A percentile compares a stretch with the other conserved stretches of the same genome.
Evolutionary conservation across 2,888 invertebrate genomes (phyloP).

Genomic region (Rhagonycha lutea): DNA sequence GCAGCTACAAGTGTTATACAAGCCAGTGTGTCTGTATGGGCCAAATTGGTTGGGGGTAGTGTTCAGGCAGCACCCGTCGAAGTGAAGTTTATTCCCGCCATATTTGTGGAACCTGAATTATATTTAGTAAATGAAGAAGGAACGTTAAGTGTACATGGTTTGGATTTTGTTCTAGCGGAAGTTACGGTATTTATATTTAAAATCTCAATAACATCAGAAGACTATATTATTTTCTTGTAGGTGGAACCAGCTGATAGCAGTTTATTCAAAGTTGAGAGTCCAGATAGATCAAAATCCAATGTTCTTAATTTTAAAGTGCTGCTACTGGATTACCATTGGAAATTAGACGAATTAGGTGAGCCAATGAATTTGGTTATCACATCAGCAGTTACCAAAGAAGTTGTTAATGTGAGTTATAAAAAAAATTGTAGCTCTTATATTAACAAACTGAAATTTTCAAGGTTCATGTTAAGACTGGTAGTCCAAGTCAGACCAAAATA

Average conservation of each 20-base stretch:
- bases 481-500: slow-evolving; percentile 30
- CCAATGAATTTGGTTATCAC: slow-evolving; percentile 47
- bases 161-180: slow-evolving; percentile 61
- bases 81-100: slow-evolving; percentile 50
- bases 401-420: slow-evolving; percentile 37
- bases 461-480: slow-evolving; percentile 31
- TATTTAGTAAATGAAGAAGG: slow-evolving; percentile 34
- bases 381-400: slow-evolving; percentile 48
- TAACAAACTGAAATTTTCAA: slow-evolving; percentile 9
- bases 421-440: background rate
- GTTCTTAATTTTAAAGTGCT: slow-evolving; percentile 42
- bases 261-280: slow-evolving; percentile 43
- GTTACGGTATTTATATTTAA: slow-evolving; percentile 53
- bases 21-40: slow-evolving; percentile 48
- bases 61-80: slow-evolving; percentile 42
- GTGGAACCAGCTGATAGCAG: slow-evolving; percentile 47
- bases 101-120: slow-evolving; percentile 43
- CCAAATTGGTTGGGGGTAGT: slow-evolving; percentile 40
- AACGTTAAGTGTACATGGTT: slow-evolving; percentile 57
- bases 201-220: background rate
- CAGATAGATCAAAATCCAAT: slow-evolving; percentile 36
- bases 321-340: slow-evolving; percentile 52
- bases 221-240: slow-evolving; percentile 38
- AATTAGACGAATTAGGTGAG: slow-evolving; percentile 48
- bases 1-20: slow-evolving; percentile 43